Evolutionary conservation across 2,113 vertebrate species (phyloP).

Genomic region (Hirundichthys speculiger): DNA sequence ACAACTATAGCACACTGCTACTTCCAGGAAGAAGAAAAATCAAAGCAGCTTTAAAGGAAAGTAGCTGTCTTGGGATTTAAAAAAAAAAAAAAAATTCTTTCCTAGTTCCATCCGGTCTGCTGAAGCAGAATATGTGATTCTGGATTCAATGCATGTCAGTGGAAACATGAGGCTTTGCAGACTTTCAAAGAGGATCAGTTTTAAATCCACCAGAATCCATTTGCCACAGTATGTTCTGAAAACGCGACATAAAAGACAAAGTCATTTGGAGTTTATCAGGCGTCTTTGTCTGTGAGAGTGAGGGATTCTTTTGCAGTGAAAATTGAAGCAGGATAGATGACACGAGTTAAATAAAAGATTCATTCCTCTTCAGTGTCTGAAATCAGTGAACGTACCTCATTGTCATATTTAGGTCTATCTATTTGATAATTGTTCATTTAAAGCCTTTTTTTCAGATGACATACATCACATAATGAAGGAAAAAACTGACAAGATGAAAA

Average conservation of each 20-base stretch:
- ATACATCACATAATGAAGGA: constrained; percentile 12
- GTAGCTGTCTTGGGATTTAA: not conserved
- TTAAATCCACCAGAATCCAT: constrained; percentile 56
- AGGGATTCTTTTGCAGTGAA: not conserved
- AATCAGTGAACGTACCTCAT: not conserved
- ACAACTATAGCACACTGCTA: not conserved
- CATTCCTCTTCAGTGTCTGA: not conserved
- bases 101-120: no score
- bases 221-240: not conserved
- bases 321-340: not conserved
- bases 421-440: not conserved
- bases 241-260: constrained; percentile 19
- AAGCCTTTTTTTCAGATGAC: constrained; percentile 15
- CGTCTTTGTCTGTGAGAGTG: no score
- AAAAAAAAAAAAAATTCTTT: no score
- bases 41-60: not conserved
- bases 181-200: constrained; percentile 56
- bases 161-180: constrained; percentile 37
- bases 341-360: not conserved
- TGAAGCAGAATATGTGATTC: no score
- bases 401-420: not conserved
- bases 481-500: constrained; percentile 34
- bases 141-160: constrained; percentile 16
- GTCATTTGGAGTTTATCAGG: not conserved
- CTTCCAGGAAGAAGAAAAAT: not conserved